phyloP scores from a whole-genome alignment of 2,113 vertebrate genomes.

The Pelecanus crispus region DNA sequence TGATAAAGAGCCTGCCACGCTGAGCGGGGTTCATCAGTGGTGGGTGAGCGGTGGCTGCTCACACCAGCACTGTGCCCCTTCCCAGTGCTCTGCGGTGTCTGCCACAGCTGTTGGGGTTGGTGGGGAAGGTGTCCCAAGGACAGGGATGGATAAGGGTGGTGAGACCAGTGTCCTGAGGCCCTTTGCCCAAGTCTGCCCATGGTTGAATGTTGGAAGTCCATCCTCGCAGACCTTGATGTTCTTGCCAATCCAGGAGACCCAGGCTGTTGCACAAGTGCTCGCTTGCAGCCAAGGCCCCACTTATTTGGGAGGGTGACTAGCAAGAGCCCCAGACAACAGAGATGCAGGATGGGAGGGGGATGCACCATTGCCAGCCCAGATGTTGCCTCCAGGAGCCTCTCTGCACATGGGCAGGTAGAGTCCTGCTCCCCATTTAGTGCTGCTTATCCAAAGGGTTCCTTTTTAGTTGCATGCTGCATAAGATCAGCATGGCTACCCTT shows the following conservation, averaged over 20 bases:
- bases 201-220: background rate
- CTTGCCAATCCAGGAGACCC: background rate
- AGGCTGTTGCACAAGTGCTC: background rate
- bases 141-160: background rate
- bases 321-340: background rate
- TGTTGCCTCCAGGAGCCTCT: background rate
- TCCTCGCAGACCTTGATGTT: background rate
- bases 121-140: background rate
- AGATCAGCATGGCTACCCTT: background rate
- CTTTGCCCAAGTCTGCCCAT: background rate
- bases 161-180: background rate
- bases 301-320: background rate
- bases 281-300: background rate
- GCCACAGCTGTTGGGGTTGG: background rate
- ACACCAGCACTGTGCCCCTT: rapidly evolving
- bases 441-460: background rate
- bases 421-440: background rate
- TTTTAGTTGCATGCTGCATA: background rate
- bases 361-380: background rate
- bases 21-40: background rate
- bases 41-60: background rate
- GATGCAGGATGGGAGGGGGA: background rate
- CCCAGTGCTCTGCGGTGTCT: background rate
- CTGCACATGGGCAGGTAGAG: background rate
- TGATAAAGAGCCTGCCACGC: background rate